Evolutionary conservation across 2,113 vertebrate genomes (phyloP).

Genomic region (Xenus cinereus): DNA sequence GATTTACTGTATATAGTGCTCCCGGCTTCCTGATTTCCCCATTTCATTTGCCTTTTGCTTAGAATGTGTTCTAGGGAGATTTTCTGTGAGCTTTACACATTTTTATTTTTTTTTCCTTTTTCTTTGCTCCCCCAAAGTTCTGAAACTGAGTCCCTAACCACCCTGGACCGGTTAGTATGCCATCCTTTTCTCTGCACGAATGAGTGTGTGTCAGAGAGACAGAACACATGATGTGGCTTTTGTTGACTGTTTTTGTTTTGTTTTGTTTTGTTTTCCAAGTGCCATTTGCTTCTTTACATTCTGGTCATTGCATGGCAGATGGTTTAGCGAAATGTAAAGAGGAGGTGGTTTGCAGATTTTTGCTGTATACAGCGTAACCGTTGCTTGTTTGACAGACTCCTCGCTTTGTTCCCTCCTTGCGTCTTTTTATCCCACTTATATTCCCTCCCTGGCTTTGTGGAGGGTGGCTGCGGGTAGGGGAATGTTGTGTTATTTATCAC

Average conservation of each 20-base stretch:
- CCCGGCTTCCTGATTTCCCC: background rate
- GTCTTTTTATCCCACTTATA: background rate
- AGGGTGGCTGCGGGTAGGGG: background rate
- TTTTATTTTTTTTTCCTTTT: slow-evolving; percentile 74
- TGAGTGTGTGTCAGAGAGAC: slow-evolving; percentile 77
- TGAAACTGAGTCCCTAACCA: slow-evolving; percentile 99
- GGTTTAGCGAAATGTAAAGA: slow-evolving; percentile 44
- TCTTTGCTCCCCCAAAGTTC: slow-evolving; percentile 98
- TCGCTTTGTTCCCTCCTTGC: background rate
- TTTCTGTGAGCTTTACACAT: slow-evolving; percentile 83
- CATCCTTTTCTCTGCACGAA: slow-evolving; percentile 88
- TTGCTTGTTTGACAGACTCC: slow-evolving; percentile 45
- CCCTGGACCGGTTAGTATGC: slow-evolving; percentile 99
- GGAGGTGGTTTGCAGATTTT: slow-evolving; percentile 3
- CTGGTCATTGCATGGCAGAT: slow-evolving; percentile 75
- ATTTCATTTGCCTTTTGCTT: slow-evolving; percentile 73
- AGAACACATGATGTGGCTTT: slow-evolving; percentile 67
- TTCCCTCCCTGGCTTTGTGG: background rate
- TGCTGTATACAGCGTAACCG: background rate
- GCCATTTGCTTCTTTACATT: slow-evolving; percentile 70
- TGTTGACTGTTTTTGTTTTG: slow-evolving; percentile 32
- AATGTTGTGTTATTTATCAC: background rate
- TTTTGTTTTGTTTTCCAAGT: slow-evolving; percentile 26
- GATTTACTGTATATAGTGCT: background rate
- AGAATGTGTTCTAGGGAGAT: slow-evolving; percentile 72